phyloP scores from a whole-genome alignment of 2,888 invertebrate genomes.

The Nephrotoma flavescens region DNA sequence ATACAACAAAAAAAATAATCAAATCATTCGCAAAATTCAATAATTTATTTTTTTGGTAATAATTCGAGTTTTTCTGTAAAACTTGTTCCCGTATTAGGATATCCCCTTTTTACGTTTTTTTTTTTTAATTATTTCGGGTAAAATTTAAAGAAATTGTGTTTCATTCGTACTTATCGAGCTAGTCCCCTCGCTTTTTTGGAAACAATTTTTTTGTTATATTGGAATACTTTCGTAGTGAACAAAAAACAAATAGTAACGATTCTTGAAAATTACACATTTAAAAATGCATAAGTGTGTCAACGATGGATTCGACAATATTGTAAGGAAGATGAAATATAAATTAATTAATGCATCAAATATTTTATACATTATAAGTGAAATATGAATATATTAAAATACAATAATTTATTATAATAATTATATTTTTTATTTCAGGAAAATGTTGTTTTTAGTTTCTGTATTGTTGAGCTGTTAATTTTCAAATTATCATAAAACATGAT shows the following conservation, averaged over 20 bases:
- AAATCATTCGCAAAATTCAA: not conserved
- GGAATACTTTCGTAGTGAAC: not conserved
- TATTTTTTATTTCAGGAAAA: not conserved
- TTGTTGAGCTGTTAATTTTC: too few relatives aligned
- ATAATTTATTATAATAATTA: not conserved
- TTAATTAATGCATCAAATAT: not conserved
- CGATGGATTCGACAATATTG: not conserved
- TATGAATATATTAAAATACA: not conserved
- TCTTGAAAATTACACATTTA: not conserved
- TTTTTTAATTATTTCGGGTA: not conserved
- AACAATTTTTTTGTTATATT: not conserved
- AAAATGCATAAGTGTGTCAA: not conserved
- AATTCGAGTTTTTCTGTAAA: not conserved
- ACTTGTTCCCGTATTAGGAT: not conserved
- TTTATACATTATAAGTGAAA: not conserved
- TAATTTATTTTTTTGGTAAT: not conserved
- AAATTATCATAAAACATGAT: too few relatives aligned
- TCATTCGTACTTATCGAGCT: not conserved
- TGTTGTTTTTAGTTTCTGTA: not conserved
- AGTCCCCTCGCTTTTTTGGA: not conserved
- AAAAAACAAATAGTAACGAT: not conserved
- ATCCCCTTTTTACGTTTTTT: not conserved
- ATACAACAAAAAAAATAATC: not conserved
- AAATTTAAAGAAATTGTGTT: not conserved
- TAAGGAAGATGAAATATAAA: not conserved